Base-by-base conservation (phyloP, 2,797 vertebrate genomes). In the Lagorchestes hirsutus region DNA sequence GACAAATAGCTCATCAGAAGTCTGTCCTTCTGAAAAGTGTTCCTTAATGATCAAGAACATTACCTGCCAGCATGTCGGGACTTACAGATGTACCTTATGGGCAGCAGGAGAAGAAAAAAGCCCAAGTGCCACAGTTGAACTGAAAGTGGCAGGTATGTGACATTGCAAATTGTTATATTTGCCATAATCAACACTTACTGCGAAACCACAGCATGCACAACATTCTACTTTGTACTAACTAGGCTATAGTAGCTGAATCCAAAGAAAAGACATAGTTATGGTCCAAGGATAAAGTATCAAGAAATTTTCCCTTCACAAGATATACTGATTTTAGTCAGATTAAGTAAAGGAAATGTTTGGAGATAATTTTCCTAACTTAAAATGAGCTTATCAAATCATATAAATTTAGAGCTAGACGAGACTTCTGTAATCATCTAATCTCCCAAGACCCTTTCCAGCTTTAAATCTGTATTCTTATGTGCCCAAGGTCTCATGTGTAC, bases 121-220 rank as follows among this genome's bases (percentile, higher is more conserved):
- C 52, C 82, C 95, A 34, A 99, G 97, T 12, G 94, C 97, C 95
- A 98, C 55, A 0, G 94, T 98, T 97, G 96, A 90, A 0, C 31
- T 99, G 54, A 97, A 95, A 97, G 98, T 99, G 97, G 98, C 98
- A 98, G 98, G 99, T 99, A 98, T 91, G 95, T 46, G 55, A 18
- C 87, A 31, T 0, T 13, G 22, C 0, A 0, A 28, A 54, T 90
- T 56, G 54, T 12, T 93, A 52, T 16, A 31, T 91, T 91, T 46
- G 1, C 24, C 13, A 28, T 87, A 27, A 87, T 87, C 40, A 50
- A 27, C 40, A 46, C 92, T 90, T 54, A 93, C 57, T 90, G 29
- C 14, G 74, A 29, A 34, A 9, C 40, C 24, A 11, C 22, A 0
- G 54, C 0, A 0, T 1, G 50, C 3, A 22, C 12, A 14, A 46